Base-by-base conservation (phyloP, 1,140 invertebrate genomes). In the Laupala kohalensis region DNA sequence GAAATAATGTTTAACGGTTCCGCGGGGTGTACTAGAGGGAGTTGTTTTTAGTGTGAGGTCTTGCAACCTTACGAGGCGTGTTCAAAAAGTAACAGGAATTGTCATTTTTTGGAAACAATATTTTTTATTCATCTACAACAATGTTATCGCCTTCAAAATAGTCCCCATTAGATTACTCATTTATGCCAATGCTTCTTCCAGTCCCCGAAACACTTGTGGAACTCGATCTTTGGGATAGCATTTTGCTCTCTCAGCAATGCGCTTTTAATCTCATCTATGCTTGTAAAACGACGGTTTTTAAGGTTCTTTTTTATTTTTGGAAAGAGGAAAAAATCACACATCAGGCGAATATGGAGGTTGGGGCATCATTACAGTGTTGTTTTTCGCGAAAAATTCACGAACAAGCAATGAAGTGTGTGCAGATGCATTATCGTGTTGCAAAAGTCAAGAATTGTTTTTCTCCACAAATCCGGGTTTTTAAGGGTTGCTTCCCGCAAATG, bases 401-500 rank as follows among this genome's bases (percentile, higher is more conserved):
- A 75, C 67, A 67, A 77, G 65, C 4, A 77, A 64, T 26, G 77
- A 73, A 28, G 74, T 71, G 71, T 79, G 75, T 64, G 74, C 72
- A 63, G 75, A 75, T 12, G 76, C 77, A 74, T 80, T 80, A 72
- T 80, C 78, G 71, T 79, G 78, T 37, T 79, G 76, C n/a, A 79
- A 71, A 15, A 73, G 67, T 75, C 75, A 78, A 27, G 85, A 9
- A 81, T 83, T 13, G n/a, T n/a, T n/a, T 81, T 79, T 72, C 81
- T 81, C 29, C 82, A 37, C 15, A 37, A 6, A 37, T 37, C 30
- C 30, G 6, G 30, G 6, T 37, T 37, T 37, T 37, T 37, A 6
- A 6, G 30, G 30, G 15, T 37, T 37, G 30, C 30, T 37, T 37
- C 15, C 30, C 30, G 30, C 30, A 37, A 37, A 37, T 15, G 30